A percentile compares a stretch with the other conserved stretches of the same genome.
These are phyloP conservation scores for Puffinus mauretanicus DNA, from an alignment of 2,113 vertebrate genomes.

Conservation along the genomic window DNA sequence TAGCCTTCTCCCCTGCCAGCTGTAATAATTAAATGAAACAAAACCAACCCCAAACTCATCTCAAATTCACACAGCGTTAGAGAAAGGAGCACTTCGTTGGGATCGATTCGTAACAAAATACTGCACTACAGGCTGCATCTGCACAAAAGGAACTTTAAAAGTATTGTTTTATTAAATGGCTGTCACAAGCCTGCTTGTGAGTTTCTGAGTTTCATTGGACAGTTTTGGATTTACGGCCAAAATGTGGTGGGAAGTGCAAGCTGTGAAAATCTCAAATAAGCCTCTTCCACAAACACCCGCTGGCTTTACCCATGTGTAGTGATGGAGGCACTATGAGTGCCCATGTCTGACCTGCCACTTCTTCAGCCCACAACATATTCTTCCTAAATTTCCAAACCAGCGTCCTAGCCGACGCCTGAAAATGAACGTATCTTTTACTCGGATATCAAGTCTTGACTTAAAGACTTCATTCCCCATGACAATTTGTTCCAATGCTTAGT, in stretches of 20 bases:
- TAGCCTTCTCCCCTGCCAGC: not conserved
- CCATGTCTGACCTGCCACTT: not conserved
- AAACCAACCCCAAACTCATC: not conserved
- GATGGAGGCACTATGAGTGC: no score
- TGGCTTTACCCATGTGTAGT: fast-evolving
- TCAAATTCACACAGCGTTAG: not conserved
- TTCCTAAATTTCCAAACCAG: not conserved
- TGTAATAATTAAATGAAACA: not conserved
- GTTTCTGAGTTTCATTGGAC: not conserved
- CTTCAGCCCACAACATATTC: not conserved
- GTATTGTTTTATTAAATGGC: not conserved
- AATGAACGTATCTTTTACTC: not conserved
- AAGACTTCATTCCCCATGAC: not conserved
- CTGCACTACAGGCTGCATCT: not conserved
- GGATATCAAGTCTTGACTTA: not conserved
- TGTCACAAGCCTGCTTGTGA: not conserved
- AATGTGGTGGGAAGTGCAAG: not conserved
- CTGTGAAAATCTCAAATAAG: not conserved
- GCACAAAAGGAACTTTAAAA: not conserved
- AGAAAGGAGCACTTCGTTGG: not conserved
- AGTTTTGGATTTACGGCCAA: not conserved
- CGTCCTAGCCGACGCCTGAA: not conserved
- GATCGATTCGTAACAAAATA: not conserved
- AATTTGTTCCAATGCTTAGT: not conserved
- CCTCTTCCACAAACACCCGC: not conserved